Evolutionary conservation across 2,888 invertebrate species (phyloP), one percentile per base, ranked within the genome.

Genomic region (Uropetala carovei): DNA sequence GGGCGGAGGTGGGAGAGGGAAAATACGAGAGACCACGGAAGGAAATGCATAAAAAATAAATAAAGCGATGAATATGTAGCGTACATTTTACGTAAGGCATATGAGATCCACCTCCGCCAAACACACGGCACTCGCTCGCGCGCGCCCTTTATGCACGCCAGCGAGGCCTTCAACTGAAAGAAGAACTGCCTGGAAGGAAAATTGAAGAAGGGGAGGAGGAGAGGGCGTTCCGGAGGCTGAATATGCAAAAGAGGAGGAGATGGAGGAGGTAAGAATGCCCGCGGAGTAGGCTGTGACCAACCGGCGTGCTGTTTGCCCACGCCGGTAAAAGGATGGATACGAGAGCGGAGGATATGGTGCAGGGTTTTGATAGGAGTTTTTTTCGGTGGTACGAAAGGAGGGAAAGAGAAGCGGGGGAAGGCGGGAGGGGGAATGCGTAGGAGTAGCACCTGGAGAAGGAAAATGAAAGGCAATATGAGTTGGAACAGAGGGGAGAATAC

Each of bases 31-130:
- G 64, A 64, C 60, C 64, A 43, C 13, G 60, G 13, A 27, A 30
- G 64, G 64, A 86, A 89, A 89, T 89, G 89, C 68, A 68, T 89
- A 89, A 89, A 89, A 89, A 68, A 89, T 89, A 89, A 64, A 89
- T 89, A 89, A 89, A 89, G 89, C 89, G 89, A 89, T 89, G 89
- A 89, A 89, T 89, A 89, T 89, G 89, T 89, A 89, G 89, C 64
- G 89, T 64, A 89, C 89, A 89, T 89, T 89, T 89, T 89, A 89
- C 89, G 60, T 89, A 68, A 89, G 89, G 89, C 89, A 89, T 89
- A 89, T 89, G 89, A 89, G 89, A 89, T 89, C 89, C 89, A 89
- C 64, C 60, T 30, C 43, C 59, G 89, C 43, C 56, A 43, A 89
- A 68, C 64, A 86, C 43, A 16, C 22, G 22, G 58, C 83, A 11